Evolutionary conservation across 1,140 invertebrate genomes (phyloP).

Genomic region (Sycobia sp.): DNA sequence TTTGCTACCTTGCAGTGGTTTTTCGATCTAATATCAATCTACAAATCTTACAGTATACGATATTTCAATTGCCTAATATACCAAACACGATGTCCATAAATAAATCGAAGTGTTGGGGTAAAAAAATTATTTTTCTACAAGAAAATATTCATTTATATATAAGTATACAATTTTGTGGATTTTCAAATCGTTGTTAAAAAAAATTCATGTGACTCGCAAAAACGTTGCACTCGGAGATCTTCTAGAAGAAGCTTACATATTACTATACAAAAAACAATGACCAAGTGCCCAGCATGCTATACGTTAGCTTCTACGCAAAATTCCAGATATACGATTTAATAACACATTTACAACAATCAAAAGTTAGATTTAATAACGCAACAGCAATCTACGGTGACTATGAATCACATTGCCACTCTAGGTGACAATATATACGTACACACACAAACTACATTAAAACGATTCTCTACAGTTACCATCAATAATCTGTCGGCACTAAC

Average conservation of each 20-base stretch:
- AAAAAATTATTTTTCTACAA: not conserved
- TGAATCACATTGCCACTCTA: conserved; percentile 6
- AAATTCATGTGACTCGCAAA: no score
- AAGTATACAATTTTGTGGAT: no score
- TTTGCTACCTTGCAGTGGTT: conserved; percentile 16
- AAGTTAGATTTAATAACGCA: not conserved
- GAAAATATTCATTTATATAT: no score
- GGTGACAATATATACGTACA: not conserved
- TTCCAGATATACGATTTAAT: conserved; percentile 3
- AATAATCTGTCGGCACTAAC: conserved; percentile 8
- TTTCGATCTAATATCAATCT: conserved; percentile 10
- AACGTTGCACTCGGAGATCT: no score
- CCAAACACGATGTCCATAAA: not conserved
- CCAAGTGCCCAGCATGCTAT: no score
- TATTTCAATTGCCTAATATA: conserved; percentile 3
- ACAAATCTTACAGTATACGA: conserved; percentile 1
- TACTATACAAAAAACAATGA: no score
- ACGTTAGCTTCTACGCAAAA: no score
- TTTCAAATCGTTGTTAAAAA: no score
- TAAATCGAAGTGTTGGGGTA: not conserved
- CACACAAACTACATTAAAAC: conserved; percentile 7
- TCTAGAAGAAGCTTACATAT: no score
- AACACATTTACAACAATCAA: not conserved
- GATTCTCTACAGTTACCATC: not conserved
- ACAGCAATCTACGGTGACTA: conserved; percentile 15